phyloP scores from a whole-genome alignment of 2,797 vertebrate genomes.

The Pipistrellus kuhlii region DNA sequence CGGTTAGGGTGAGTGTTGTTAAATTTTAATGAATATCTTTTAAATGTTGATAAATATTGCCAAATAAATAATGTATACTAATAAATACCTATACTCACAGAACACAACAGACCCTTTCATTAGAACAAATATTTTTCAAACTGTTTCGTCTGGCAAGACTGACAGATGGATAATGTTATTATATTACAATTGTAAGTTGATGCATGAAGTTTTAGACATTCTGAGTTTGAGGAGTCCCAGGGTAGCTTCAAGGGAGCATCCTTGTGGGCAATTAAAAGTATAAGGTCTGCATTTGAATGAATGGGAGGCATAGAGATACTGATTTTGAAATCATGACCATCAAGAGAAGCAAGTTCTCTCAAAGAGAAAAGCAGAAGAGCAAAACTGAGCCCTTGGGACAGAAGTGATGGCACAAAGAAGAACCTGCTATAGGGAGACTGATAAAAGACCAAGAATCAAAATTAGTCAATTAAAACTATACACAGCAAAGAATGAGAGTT shows the following conservation, averaged over 20 bases:
- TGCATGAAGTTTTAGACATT: background rate
- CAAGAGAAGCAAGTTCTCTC: background rate
- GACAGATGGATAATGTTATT: background rate
- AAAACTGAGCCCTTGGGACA: background rate
- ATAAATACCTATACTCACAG: background rate
- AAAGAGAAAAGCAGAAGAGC: background rate
- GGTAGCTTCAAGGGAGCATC: background rate
- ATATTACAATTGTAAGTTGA: background rate
- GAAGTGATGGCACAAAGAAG: background rate
- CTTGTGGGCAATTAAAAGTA: background rate
- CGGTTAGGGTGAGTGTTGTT: background rate
- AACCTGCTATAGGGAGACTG: background rate
- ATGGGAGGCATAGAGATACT: background rate
- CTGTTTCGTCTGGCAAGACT: background rate
- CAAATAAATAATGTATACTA: background rate
- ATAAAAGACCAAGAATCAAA: background rate
- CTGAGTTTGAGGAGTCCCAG: background rate
- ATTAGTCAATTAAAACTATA: background rate
- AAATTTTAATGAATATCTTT: conserved; percentile 15
- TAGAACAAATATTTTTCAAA: conserved; percentile 39
- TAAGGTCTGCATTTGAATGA: background rate
- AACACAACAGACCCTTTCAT: background rate
- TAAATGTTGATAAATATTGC: conserved; percentile 28
- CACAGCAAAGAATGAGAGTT: background rate
- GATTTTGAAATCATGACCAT: background rate